Evolutionary conservation across 2,113 vertebrate species (phyloP).

Genomic region (Lagenorhynchus albirostris): DNA sequence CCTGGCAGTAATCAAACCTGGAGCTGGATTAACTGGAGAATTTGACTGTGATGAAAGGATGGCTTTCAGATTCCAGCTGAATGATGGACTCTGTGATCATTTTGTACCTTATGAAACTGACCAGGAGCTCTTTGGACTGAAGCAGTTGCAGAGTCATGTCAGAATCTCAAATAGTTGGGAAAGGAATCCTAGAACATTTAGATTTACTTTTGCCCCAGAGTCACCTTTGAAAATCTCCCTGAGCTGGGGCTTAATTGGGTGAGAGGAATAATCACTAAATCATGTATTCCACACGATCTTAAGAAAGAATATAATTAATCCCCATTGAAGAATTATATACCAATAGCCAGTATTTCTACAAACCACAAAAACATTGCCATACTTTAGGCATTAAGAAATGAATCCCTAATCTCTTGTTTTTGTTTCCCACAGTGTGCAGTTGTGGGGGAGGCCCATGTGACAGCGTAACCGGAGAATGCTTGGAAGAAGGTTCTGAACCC

Average conservation of each 20-base stretch:
- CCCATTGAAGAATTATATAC: neutral
- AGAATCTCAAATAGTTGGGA: neutral
- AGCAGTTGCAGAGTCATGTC: neutral
- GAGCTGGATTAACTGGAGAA: slow-evolving; percentile 14
- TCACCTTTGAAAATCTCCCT: neutral
- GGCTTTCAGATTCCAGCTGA: neutral
- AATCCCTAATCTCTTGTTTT: slow-evolving; percentile 41
- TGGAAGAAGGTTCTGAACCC: slow-evolving; percentile 83
- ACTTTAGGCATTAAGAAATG: neutral
- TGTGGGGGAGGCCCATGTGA: slow-evolving; percentile 93
- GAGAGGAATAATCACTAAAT: neutral
- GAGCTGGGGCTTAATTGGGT: neutral
- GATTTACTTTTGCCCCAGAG: neutral
- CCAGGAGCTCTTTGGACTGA: neutral
- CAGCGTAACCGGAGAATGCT: slow-evolving; percentile 91
- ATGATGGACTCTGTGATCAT: neutral
- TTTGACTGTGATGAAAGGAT: neutral
- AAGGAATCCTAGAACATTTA: neutral
- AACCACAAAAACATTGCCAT: neutral
- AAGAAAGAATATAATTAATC: neutral
- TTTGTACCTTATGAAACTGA: neutral
- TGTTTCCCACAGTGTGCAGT: slow-evolving; percentile 86
- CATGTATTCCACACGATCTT: neutral
- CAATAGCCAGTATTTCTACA: neutral
- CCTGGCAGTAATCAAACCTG: neutral